A percentile compares a stretch with the other conserved stretches of the same genome.
Conservation (phyloP, 2,888 invertebrate species). For the Pterostichus niger region DNA sequence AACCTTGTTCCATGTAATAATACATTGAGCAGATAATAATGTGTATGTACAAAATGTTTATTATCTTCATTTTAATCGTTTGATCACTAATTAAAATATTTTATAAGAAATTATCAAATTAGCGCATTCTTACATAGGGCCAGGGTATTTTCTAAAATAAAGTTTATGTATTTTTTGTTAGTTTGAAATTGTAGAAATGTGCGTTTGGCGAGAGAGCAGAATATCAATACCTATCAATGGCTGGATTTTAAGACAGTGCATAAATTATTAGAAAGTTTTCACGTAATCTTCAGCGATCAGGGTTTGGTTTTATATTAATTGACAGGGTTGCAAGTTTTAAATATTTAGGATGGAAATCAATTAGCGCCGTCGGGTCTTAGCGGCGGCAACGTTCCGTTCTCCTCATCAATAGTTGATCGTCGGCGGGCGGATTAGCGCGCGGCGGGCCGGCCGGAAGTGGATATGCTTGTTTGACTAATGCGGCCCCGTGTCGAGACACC, state of each 20-base stretch:
- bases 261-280: conserved; percentile 39
- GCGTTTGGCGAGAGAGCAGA: no score
- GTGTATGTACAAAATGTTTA: no score
- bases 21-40: no score
- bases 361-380: conserved; percentile 40
- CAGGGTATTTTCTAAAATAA: no score
- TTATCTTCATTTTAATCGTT: no score
- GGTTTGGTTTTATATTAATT: conserved; percentile 71
- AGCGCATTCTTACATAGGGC: no score
- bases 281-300: conserved; percentile 68
- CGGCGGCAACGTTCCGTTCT: conserved; percentile 14
- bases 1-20: no score
- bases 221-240: no score
- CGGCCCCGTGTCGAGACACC: conserved; percentile 71
- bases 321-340: conserved; percentile 70
- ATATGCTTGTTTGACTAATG: conserved; percentile 75
- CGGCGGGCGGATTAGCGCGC: conserved; percentile 72
- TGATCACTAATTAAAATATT: no score
- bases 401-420: conserved; percentile 66
- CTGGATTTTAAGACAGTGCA: not conserved
- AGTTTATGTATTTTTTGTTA: no score
- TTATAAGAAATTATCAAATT: no score
- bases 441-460: conserved; percentile 73
- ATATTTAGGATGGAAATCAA: conserved; percentile 69
- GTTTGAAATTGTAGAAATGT: not conserved